Conservation (phyloP, 2,113 vertebrate species). For the Ursus arctos region DNA sequence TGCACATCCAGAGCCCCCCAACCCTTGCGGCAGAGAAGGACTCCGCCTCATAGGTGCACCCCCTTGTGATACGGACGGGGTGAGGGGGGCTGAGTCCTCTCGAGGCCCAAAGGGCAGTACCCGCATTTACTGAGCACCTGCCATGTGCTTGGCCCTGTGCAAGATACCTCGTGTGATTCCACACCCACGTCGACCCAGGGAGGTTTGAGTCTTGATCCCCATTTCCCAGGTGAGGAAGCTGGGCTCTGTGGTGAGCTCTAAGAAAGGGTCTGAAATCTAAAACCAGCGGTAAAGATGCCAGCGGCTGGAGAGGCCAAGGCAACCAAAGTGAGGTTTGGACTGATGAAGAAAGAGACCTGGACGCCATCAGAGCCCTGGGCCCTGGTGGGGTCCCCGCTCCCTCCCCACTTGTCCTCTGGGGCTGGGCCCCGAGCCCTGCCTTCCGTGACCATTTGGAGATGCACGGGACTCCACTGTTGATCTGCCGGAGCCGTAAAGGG, state of each 20-base stretch:
- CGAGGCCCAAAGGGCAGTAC: neutral
- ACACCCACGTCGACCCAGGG: accelerated
- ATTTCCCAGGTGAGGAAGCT: neutral
- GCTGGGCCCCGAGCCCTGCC: neutral
- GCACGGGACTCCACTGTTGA: neutral
- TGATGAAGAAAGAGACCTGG: neutral
- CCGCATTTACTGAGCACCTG: neutral
- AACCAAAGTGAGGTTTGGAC: neutral
- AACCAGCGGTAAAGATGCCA: neutral
- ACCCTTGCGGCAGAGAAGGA: neutral
- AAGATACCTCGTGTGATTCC: neutral
- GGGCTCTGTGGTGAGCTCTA: neutral
- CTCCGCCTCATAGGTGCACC: accelerated
- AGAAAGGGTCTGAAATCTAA: neutral
- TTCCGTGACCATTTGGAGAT: neutral
- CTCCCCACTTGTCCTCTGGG: neutral
- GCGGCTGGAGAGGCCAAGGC: neutral
- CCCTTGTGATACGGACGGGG: too few species aligned
- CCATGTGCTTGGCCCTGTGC: neutral
- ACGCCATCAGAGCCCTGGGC: accelerated
- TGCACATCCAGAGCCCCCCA: neutral
- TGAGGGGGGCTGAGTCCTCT: neutral
- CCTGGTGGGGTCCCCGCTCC: neutral
- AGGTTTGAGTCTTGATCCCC: neutral
- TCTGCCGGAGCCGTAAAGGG: too few species aligned